Evolutionary conservation across 1,140 invertebrate species (phyloP).

Genomic region (Camponotus floridanus): DNA sequence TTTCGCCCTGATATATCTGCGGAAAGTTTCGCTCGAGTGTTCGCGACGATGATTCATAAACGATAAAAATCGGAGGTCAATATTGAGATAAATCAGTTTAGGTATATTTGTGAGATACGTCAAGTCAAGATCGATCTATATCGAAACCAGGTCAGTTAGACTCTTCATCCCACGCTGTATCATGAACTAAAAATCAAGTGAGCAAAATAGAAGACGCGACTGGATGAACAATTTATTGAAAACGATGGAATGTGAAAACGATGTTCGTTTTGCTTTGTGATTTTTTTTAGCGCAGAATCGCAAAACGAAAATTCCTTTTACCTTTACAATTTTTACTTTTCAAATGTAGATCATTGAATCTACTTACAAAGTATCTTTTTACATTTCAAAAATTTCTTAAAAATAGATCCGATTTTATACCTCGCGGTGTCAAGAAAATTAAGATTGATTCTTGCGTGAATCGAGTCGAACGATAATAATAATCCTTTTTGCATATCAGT

Average conservation of each 20-base stretch:
- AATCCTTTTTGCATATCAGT: not conserved
- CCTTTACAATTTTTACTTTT: not conserved
- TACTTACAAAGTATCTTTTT: constrained; percentile 14
- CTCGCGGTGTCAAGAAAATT: not conserved
- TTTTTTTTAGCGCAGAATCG: not conserved
- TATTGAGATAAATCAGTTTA: not conserved
- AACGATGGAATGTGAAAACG: not conserved
- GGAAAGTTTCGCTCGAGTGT: not conserved
- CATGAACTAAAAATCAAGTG: constrained; percentile 50
- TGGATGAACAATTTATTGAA: not conserved
- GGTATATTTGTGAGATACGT: constrained; percentile 24
- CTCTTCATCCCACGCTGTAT: constrained; percentile 46
- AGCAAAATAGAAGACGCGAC: constrained; percentile 32
- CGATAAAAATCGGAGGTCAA: not conserved
- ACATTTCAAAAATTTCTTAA: not conserved
- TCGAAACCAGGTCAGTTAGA: constrained; percentile 49
- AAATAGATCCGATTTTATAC: not conserved
- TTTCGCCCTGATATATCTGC: not conserved
- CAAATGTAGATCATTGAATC: not conserved
- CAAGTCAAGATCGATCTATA: constrained; percentile 56
- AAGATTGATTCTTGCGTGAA: not conserved
- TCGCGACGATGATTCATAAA: not conserved
- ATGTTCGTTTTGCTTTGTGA: not conserved
- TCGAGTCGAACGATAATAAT: not conserved
- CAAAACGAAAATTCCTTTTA: not conserved